Evolutionary conservation across 1,140 invertebrate species (phyloP).

Genomic region (Microplitis demolitor): DNA sequence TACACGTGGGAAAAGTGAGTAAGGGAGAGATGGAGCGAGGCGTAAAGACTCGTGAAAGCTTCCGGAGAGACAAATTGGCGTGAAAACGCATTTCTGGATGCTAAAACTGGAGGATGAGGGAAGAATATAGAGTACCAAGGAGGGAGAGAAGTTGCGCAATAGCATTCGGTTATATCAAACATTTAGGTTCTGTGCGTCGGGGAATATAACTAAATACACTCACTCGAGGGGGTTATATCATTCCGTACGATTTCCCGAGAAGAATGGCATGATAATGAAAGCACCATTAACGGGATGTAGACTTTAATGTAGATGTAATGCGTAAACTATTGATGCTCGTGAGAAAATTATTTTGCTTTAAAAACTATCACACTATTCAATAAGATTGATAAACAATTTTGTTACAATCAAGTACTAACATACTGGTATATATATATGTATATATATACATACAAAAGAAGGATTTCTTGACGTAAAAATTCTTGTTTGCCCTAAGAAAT

Average conservation of each 20-base stretch:
- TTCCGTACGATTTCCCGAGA: conserved; percentile 30
- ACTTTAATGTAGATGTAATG: conserved; percentile 17
- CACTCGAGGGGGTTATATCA: conserved; percentile 30
- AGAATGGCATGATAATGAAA: conserved; percentile 36
- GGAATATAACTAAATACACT: conserved; percentile 32
- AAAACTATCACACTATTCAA: no score
- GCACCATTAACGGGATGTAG: conserved; percentile 20
- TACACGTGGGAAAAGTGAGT: neutral
- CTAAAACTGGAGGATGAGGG: conserved; percentile 27
- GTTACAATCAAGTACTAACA: neutral
- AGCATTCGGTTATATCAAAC: conserved; percentile 30
- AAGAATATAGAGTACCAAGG: conserved; percentile 16
- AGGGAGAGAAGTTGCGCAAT: conserved; percentile 7
- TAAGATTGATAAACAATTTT: neutral
- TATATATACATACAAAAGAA: no score
- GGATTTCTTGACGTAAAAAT: no score
- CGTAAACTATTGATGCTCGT: neutral
- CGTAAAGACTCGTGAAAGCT: conserved; percentile 59
- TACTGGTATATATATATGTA: no score
- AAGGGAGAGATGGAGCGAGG: conserved; percentile 8
- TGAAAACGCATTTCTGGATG: conserved; percentile 57
- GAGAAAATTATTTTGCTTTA: neutral
- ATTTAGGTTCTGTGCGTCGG: conserved; percentile 25
- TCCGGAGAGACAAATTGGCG: conserved; percentile 40
- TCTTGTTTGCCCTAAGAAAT: no score